Conservation (phyloP, 2,797 vertebrate species). For the Acanthurus leucopareius region DNA sequence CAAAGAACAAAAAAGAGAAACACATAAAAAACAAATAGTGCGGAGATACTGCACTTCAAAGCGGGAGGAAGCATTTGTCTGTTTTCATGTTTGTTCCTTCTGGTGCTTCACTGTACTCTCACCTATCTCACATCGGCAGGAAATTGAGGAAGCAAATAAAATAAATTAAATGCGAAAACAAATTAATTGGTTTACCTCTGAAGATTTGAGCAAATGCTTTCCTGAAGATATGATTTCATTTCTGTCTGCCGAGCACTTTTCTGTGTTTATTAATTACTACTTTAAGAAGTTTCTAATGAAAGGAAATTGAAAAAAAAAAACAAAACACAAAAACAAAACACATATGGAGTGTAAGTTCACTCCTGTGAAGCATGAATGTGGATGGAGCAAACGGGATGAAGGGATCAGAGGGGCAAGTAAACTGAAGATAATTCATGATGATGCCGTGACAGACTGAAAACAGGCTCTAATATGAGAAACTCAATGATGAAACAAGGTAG, state of each 20-base stretch:
- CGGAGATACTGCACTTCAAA: slow-evolving; percentile 77
- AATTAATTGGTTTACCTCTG: slow-evolving; percentile 79
- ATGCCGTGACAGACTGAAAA: not conserved
- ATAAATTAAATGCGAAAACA: slow-evolving; percentile 63
- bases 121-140: slow-evolving; percentile 78
- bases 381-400: not conserved
- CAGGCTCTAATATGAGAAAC: slow-evolving; percentile 7
- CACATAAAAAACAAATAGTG: slow-evolving; percentile 38
- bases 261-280: slow-evolving; percentile 72
- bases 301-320: not conserved
- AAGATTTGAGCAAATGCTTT: slow-evolving; percentile 75
- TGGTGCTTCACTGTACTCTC: slow-evolving; percentile 39
- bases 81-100: slow-evolving; percentile 68
- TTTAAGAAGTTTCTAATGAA: slow-evolving; percentile 52
- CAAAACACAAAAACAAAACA: not conserved
- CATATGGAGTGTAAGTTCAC: not conserved
- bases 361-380: slow-evolving; percentile 10
- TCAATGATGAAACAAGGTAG: not conserved
- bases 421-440: not conserved
- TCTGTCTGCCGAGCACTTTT: slow-evolving; percentile 63
- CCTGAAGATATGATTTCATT: slow-evolving; percentile 73
- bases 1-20: slow-evolving; percentile 51
- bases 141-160: slow-evolving; percentile 55
- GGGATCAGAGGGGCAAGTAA: slow-evolving; percentile 5
- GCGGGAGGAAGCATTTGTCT: slow-evolving; percentile 52